phyloP scores from a whole-genome alignment of 2,888 invertebrate genomes.

The Malthinus seriepunctatus region DNA sequence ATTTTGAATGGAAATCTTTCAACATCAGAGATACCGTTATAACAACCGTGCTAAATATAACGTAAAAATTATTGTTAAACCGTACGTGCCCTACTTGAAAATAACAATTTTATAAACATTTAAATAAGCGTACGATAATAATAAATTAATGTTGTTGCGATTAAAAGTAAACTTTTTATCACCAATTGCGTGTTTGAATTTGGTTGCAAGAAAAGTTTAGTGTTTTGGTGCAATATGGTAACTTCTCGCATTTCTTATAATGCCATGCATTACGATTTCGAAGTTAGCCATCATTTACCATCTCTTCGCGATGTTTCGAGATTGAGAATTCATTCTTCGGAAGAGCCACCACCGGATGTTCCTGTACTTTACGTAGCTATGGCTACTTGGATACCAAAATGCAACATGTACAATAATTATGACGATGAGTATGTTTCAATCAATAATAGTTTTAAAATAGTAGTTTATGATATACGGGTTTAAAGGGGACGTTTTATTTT shows the following conservation, averaged over 20 bases:
- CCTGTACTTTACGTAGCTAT: constrained; percentile 74
- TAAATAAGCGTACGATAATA: constrained; percentile 7
- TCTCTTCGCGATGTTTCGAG: constrained; percentile 65
- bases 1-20: too few relatives aligned
- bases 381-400: constrained; percentile 78
- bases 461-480: too few relatives aligned
- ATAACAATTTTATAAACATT: constrained; percentile 4
- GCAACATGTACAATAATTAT: constrained; percentile 48
- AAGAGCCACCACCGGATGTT: constrained; percentile 62
- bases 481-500: too few relatives aligned
- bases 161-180: too few relatives aligned
- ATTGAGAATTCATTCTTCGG: constrained; percentile 59
- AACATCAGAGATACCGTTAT: too few relatives aligned
- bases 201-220: not conserved
- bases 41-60: constrained; percentile 13
- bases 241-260: constrained; percentile 67
- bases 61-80: constrained; percentile 1
- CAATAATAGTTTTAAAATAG: not conserved
- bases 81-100: constrained; percentile 17
- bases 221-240: constrained; percentile 53
- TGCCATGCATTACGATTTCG: constrained; percentile 66
- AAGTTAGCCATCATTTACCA: constrained; percentile 62
- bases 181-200: too few relatives aligned
- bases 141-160: constrained; percentile 46
- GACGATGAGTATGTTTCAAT: constrained; percentile 29